Evolutionary conservation across 2,888 invertebrate genomes (phyloP).

Genomic region (Ichneumon xanthorius): DNA sequence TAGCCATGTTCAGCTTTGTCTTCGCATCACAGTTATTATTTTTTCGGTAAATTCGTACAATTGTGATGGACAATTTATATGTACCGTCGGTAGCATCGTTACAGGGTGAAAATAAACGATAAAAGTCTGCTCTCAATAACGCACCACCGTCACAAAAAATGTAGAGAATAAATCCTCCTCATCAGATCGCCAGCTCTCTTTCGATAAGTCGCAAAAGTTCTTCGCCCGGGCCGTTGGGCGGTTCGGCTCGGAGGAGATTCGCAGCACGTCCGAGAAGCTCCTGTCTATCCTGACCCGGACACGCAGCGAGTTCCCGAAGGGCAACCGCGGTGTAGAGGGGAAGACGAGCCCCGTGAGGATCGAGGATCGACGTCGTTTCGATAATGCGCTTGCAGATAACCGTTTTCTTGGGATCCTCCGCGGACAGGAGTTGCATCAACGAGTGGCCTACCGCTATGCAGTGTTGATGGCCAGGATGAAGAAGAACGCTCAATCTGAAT

Average conservation of each 20-base stretch:
- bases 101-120: conserved; percentile 2
- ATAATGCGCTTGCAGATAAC: conserved; percentile 89
- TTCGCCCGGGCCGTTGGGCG: conserved; percentile 82
- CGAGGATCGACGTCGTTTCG: conserved; percentile 88
- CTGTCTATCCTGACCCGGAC: conserved; percentile 76
- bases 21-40: neutral
- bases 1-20: neutral
- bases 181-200: conserved; percentile 60
- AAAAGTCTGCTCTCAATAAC: neutral
- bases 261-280: conserved; percentile 79
- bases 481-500: conserved; percentile 84
- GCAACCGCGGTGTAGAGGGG: conserved; percentile 92
- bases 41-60: neutral
- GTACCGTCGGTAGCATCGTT: neutral
- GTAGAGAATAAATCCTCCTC: neutral
- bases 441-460: conserved; percentile 93
- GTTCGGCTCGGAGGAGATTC: conserved; percentile 81
- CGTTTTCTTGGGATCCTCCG: conserved; percentile 88
- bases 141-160: conserved; percentile 1
- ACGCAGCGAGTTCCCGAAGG: conserved; percentile 88
- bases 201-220: conserved; percentile 77
- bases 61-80: neutral
- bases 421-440: conserved; percentile 90
- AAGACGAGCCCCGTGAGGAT: conserved; percentile 91
- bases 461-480: conserved; percentile 95